Evolutionary conservation across 2,888 invertebrate genomes (phyloP).

Genomic region (Ormyrus labotus): DNA sequence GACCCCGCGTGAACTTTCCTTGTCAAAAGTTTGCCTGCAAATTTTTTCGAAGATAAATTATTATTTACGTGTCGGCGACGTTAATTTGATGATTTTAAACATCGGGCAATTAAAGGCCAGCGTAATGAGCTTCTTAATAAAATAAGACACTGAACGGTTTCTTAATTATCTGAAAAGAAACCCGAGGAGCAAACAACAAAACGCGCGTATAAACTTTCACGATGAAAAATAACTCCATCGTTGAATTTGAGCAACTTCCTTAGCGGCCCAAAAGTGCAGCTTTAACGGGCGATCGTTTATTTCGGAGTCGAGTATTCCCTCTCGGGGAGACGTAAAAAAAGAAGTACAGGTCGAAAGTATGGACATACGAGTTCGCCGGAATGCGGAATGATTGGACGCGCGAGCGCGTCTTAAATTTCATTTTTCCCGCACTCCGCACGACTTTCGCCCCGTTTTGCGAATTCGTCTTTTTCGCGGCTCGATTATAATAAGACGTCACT

Average conservation of each 20-base stretch:
- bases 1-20: too few relatives aligned
- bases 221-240: slow-evolving; percentile 16
- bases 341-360: not conserved
- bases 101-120: too few relatives aligned
- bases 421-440: slow-evolving; percentile 20
- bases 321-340: not conserved
- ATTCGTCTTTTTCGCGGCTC: slow-evolving; percentile 17
- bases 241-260: slow-evolving; percentile 22
- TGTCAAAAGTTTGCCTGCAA: too few relatives aligned
- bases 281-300: slow-evolving; percentile 18
- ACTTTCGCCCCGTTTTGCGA: slow-evolving; percentile 24
- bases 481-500: slow-evolving; percentile 35
- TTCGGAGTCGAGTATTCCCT: slow-evolving; percentile 6
- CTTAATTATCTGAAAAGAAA: slow-evolving; percentile 12
- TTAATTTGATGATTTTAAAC: too few relatives aligned
- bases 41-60: too few relatives aligned
- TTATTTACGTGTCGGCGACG: too few relatives aligned
- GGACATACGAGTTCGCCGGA: slow-evolving; percentile 1
- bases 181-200: not conserved
- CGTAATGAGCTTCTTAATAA: not conserved
- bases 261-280: slow-evolving; percentile 5
- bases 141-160: not conserved
- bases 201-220: slow-evolving; percentile 7
- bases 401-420: slow-evolving; percentile 31
- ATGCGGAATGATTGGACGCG: slow-evolving; percentile 33